Evolutionary conservation across 30 jellyfish, hydroid and myxozoan genomes (phyloP), one percentile per base, ranked within the genome.

Genomic region (Aurelia sp.): DNA sequence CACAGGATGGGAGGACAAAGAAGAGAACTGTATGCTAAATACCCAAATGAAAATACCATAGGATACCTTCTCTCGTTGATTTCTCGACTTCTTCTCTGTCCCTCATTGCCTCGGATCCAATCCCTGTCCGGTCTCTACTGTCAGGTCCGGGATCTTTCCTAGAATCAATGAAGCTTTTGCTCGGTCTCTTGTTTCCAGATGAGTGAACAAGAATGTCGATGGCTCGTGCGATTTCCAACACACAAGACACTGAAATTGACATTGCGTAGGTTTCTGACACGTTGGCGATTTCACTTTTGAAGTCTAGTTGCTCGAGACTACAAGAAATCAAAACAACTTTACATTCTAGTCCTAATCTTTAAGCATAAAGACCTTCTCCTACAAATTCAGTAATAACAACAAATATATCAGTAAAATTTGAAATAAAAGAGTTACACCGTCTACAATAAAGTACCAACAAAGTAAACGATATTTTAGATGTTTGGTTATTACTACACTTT

Each of bases 191-290:
- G 48, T 92, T 67, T 16, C 90, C 92, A 47, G 91, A 78, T 15
- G 97, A 78, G 50, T 90, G 97, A 22, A 95, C 93, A 17, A 95
- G 88, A 19, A 95, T 88, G 67, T 95, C 99, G 65, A 95, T 74
- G 13, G 95, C 93, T n/a, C 94, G 90, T 55, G 98, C 92, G 24
- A 95, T 85, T 60, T 95, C 97, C 59, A 95, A 52, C 13, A 89
- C 97, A 40, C 97, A 88, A 0, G 96, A 91, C 18, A 86, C 91
- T 16, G 93, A 92, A 13, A 95, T 76, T 13, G 91, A 83, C 99
- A 95, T 95, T 16, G 89, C 99, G 69, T 95, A 95, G 63, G 99
- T 89, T 73, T 95, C 99, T 6, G 97, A 88, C 30, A 95, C 97
- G 67, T 82, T 76, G n/a, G 96, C 95, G 19, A 64, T 51, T 17